Evolutionary conservation across 1,140 invertebrate species (phyloP).

Genomic region (Drosophila sp.): DNA sequence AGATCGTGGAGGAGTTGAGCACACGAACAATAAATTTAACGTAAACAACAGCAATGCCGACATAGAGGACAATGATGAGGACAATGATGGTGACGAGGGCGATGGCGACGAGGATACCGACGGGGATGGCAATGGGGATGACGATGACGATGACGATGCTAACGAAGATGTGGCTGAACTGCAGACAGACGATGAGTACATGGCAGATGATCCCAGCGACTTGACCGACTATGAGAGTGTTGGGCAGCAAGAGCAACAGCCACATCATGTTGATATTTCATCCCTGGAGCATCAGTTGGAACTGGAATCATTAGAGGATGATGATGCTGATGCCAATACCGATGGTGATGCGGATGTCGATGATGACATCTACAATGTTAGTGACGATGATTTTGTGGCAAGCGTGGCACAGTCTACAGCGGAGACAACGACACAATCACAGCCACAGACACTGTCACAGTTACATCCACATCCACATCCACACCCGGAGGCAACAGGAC

Average conservation of each 20-base stretch:
- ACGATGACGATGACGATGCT: conserved; percentile 51
- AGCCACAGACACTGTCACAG: conserved; percentile 27
- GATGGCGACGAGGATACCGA: conserved; percentile 24
- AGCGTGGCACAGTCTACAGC: conserved; percentile 64
- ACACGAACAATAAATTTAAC: conserved; percentile 18
- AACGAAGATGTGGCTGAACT: conserved; percentile 63
- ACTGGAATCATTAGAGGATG: conserved; percentile 67
- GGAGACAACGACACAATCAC: conserved; percentile 45
- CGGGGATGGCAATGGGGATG: conserved; percentile 25
- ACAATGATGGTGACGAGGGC: conserved; percentile 26
- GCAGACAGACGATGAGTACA: conserved; percentile 58
- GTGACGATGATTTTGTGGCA: conserved; percentile 77
- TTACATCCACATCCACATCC: conserved; percentile 6
- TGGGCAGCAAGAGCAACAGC: conserved; percentile 39
- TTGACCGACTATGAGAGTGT: conserved; percentile 62
- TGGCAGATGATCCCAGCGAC: conserved; percentile 65
- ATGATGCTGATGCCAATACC: conserved; percentile 51
- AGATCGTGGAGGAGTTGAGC: conserved; percentile 24
- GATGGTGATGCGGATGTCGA: conserved; percentile 49
- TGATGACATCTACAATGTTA: conserved; percentile 72
- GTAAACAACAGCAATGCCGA: conserved; percentile 24
- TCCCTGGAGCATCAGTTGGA: conserved; percentile 69
- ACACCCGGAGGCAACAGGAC: conserved; percentile 9
- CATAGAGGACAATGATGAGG: conserved; percentile 37
- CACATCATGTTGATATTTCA: conserved; percentile 61